Base-by-base conservation (phyloP, 2,113 vertebrate genomes). In the Chamaetylas fuelleborni region DNA sequence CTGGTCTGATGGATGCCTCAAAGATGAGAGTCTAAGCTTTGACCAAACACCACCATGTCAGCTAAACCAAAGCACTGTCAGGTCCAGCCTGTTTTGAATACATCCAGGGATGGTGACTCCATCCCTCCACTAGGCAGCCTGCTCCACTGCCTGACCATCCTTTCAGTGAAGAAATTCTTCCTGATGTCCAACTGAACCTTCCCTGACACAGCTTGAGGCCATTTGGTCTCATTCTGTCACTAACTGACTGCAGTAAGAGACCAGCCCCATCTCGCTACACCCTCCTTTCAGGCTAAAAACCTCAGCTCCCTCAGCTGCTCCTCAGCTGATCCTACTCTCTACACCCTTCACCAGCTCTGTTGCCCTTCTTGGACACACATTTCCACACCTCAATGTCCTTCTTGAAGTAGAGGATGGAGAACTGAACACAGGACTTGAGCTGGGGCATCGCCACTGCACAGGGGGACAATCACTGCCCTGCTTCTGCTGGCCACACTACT, bases 1-100 rank as follows among this genome's bases (percentile, higher is more conserved):
- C 43, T 40, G 28, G 14, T 31, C 29, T 42, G n/a, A 34, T 0
- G 20, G 14, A 61, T 0, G 0, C 38, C 56, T 47, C 1, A 1
- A 54, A 54, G 29, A 29, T 12, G 13, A 62, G 8, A 71, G 56
- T 54, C 47, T 40, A 29, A 47, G 10, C n/a, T 79, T 79, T n/a
- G 24, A 29, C 10, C 19, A 20, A 70, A 70, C 9, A 40, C 8
- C 16, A n/a, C 19, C 4, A 19, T 5, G 16, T 40, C n/a, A 79
- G 29, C 65, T 54, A 62, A 87, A 62, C 16, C n/a, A 34, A 6
- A 29, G 20, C 18, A 53, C 26, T 36, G 5, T 38, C 33, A 36
- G 18, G 22, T 53, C 22, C 22, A 69, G 18, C 16, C 24, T 38
- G 13, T 40, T 79, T 31, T 20, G 16, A 87, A 71, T 3, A 28